A percentile compares a stretch with the other conserved stretches of the same genome.
Conservation (phyloP, 2,797 vertebrate genomes). For the Ceyx erithaca region DNA sequence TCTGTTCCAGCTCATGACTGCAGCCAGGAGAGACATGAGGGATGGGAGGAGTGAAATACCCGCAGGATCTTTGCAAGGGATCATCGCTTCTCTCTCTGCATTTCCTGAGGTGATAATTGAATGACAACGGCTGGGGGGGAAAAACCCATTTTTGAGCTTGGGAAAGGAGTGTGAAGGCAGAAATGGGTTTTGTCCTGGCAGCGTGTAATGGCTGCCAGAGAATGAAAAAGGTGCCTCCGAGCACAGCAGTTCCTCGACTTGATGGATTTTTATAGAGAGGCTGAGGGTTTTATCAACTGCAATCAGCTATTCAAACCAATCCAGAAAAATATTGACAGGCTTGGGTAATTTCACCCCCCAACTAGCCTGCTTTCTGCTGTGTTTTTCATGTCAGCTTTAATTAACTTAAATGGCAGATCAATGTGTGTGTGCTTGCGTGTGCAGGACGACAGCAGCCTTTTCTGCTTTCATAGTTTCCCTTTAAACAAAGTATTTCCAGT, state of each 20-base stretch:
- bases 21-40: slow-evolving; percentile 61
- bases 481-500: slow-evolving; percentile 2
- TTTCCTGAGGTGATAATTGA: slow-evolving; percentile 83
- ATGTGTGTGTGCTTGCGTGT: background rate
- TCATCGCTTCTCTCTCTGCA: slow-evolving; percentile 77
- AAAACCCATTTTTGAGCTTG: slow-evolving; percentile 80
- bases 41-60: slow-evolving; percentile 49
- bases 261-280: background rate
- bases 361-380: background rate
- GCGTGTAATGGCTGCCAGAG: slow-evolving; percentile 72
- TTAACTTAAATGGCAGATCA: slow-evolving; percentile 39
- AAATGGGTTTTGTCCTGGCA: slow-evolving; percentile 70
- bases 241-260: slow-evolving; percentile 41
- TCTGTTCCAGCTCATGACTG: slow-evolving; percentile 71
- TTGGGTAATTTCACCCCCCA: background rate
- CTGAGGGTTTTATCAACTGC: slow-evolving; percentile 14
- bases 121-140: slow-evolving; percentile 79
- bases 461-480: background rate
- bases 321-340: background rate
- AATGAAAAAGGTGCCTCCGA: slow-evolving; percentile 46
- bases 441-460: background rate
- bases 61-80: slow-evolving; percentile 66
- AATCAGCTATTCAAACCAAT: slow-evolving; percentile 5
- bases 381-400: slow-evolving; percentile 1
- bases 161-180: slow-evolving; percentile 71